Conservation (phyloP, 2,113 vertebrate species). For the Protobothrops flavoviridis region DNA sequence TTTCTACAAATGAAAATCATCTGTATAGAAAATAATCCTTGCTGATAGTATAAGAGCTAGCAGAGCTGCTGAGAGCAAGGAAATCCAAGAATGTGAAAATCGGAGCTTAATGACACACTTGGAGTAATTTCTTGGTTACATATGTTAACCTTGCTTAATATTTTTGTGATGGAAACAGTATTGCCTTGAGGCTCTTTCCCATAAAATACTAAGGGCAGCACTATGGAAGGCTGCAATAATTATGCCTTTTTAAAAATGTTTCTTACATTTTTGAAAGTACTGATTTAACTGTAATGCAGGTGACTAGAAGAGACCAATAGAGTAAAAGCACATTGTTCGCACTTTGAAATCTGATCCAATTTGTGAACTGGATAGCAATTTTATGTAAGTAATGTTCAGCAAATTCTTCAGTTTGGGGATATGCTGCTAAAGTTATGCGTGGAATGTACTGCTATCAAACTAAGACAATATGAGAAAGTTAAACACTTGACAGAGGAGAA, state of each 20-base stretch:
- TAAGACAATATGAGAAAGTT: background rate
- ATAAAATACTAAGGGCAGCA: slow-evolving; percentile 9
- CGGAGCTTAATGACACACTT: slow-evolving; percentile 24
- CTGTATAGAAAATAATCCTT: slow-evolving; percentile 17
- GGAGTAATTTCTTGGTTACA: slow-evolving; percentile 20
- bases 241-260: slow-evolving; percentile 5
- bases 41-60: slow-evolving; percentile 4
- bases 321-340: background rate
- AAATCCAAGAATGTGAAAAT: slow-evolving; percentile 30
- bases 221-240: background rate
- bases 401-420: background rate
- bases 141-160: slow-evolving; percentile 3
- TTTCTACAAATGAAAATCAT: slow-evolving; percentile 35
- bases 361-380: background rate
- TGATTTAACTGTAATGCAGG: background rate
- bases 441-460: background rate
- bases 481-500: background rate
- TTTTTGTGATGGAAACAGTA: slow-evolving; percentile 10
- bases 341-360: background rate
- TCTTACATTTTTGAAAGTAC: background rate
- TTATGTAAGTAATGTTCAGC: background rate
- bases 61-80: slow-evolving; percentile 34
- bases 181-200: background rate
- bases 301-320: background rate
- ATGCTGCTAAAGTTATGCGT: background rate